Conservation (phyloP, 2,888 invertebrate species). For the Drosophila picticornis region DNA sequence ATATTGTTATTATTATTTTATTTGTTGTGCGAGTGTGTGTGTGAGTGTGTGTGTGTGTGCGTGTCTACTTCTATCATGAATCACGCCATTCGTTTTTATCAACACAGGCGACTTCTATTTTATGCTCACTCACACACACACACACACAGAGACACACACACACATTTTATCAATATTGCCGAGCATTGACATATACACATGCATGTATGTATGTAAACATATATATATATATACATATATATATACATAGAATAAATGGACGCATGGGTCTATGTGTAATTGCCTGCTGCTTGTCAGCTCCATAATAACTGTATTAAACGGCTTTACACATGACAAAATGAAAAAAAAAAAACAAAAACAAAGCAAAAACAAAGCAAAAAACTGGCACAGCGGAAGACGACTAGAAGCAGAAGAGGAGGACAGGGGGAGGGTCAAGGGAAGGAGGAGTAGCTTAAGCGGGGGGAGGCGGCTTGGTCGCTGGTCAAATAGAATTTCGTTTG, state of each 20-base stretch:
- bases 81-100: constrained; percentile 73
- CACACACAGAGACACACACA: constrained; percentile 4
- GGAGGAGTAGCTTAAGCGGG: neutral
- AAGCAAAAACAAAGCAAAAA: no score
- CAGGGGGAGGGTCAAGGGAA: fast-evolving
- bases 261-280: constrained; percentile 32
- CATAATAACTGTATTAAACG: constrained; percentile 47
- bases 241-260: constrained; percentile 30
- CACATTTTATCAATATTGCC: constrained; percentile 41
- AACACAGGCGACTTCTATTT: constrained; percentile 42
- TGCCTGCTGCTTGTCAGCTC: constrained; percentile 32
- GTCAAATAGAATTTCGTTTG: constrained; percentile 1
- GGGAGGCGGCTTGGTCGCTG: neutral
- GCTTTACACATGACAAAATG: constrained; percentile 31
- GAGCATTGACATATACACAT: constrained; percentile 45
- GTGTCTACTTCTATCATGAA: constrained; percentile 55
- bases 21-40: neutral
- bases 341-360: neutral
- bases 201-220: neutral
- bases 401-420: neutral
- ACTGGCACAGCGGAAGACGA: constrained; percentile 10
- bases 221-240: constrained; percentile 17
- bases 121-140: constrained; percentile 21
- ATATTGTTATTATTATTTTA: constrained; percentile 30
- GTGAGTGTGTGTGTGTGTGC: neutral